Evolutionary conservation across 1,140 invertebrate species (phyloP), one percentile per base, ranked within the genome.

Genomic region (Drosophila kepulauana): DNA sequence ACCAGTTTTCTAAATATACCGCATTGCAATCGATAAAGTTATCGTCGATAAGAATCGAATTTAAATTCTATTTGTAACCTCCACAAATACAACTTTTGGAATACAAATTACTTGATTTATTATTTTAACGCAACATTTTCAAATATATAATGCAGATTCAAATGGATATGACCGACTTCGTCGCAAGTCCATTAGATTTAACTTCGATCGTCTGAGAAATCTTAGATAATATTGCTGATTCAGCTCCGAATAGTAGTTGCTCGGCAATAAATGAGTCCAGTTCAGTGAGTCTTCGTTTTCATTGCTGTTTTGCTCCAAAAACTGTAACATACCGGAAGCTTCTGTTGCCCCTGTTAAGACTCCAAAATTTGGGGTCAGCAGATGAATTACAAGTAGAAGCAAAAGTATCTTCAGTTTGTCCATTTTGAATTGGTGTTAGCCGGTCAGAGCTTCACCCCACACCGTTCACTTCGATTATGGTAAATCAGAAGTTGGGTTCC

Each of bases 151-250:
- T 1, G 84, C 84, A 48, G 75, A 64, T 72, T 87, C 84, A 46
- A 78, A 88, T 5, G 77, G 69, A 38, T 68, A 65, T 5, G 49
- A n/a, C 1, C 52, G 52, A 0, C 11, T 35, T 11, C 41, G 15
- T 3, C 49, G 41, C 10, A 45, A 15, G 51, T 64, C 48, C 45
- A 56, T 65, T 11, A 64, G 25, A 6, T 16, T n/a, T 15, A 69
- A 33, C 1, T 28, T 25, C 4, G 62, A 52, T 3, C 48, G 62
- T 6, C 56, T 63, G 7, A 81, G 78, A 59, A 88, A 88, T 45
- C 78, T 38, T 5, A 56, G n/a, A 69, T 81, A 88, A 59, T 88
- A 90, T 35, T 85, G 85, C 65, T 81, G 75, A 65, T 88, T 88
- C 46, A 89, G 59, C 41, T 81, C 78, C 8, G 85, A 88, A 16